These are phyloP conservation scores for Parnassius smintheus DNA, from an alignment of 2,888 invertebrate species.

Conservation along the genomic window DNA sequence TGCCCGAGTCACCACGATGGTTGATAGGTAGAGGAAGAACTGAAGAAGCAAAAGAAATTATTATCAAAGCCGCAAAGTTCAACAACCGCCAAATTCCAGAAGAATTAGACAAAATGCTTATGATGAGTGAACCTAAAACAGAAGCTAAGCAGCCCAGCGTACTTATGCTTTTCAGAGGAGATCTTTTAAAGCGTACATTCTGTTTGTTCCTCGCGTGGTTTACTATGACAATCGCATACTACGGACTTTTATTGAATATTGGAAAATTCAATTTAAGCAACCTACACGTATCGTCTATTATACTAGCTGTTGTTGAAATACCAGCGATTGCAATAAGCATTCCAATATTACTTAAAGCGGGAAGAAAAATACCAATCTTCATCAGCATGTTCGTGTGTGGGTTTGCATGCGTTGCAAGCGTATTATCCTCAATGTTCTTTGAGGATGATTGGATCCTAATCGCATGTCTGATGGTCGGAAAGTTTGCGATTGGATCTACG, in stretches of 20 bases:
- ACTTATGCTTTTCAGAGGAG: constrained; percentile 84
- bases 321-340: constrained; percentile 89
- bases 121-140: constrained; percentile 70
- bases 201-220: constrained; percentile 89
- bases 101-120: constrained; percentile 85
- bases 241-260: constrained; percentile 87
- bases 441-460: constrained; percentile 85
- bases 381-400: constrained; percentile 86
- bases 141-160: constrained; percentile 78
- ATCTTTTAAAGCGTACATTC: constrained; percentile 84
- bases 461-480: constrained; percentile 88
- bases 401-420: constrained; percentile 84
- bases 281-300: constrained; percentile 87
- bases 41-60: constrained; percentile 84
- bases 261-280: constrained; percentile 88
- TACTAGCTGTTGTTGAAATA: constrained; percentile 88
- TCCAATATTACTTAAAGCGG: constrained; percentile 86
- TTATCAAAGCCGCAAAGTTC: constrained; percentile 83
- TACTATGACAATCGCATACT: constrained; percentile 88
- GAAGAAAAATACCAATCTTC: constrained; percentile 86
- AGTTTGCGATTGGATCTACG: constrained; percentile 89
- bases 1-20: constrained; percentile 92
- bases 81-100: constrained; percentile 84
- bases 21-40: constrained; percentile 86
- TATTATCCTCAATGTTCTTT: constrained; percentile 75